Percentiles rank a stretch among this genome's conserved stretches.
These are phyloP conservation scores for Cheilosia vulpina DNA, from an alignment of 2,888 invertebrate species.

Conservation along the genomic window DNA sequence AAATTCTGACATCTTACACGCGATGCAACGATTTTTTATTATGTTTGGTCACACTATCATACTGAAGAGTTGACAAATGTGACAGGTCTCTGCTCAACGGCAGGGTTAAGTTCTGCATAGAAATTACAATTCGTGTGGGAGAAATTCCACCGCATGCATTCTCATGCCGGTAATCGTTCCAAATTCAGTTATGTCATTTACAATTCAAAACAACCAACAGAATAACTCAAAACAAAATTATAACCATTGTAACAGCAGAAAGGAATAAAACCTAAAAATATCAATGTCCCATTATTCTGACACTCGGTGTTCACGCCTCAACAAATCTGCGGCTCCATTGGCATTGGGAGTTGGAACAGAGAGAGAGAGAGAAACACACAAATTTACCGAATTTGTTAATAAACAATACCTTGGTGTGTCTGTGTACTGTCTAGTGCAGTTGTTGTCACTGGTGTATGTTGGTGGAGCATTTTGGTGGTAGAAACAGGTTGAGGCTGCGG, in stretches of 20 bases:
- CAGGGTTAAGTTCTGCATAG: constrained; percentile 13
- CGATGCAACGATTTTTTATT: constrained; percentile 39
- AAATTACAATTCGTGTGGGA: constrained; percentile 3
- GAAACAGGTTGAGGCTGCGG: constrained; percentile 56
- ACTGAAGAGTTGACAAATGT: constrained; percentile 44
- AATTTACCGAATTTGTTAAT: constrained; percentile 54
- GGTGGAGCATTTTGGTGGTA: constrained; percentile 18
- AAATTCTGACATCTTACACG: constrained; percentile 71
- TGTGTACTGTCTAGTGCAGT: neutral
- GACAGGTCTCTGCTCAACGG: constrained; percentile 35
- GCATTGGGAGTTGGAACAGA: constrained; percentile 17
- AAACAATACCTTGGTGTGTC: constrained; percentile 29
- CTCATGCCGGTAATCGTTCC: neutral
- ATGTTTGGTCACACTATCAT: constrained; percentile 11
- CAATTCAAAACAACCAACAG: constrained; percentile 62
- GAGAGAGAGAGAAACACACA: neutral
- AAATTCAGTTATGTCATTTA: constrained; percentile 36
- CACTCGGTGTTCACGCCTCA: constrained; percentile 70
- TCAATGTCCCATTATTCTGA: constrained; percentile 64
- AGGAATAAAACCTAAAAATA: constrained; percentile 20
- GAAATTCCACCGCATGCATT: neutral
- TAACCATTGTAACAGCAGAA: constrained; percentile 38
- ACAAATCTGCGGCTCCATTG: constrained; percentile 54
- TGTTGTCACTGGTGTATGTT: constrained; percentile 10
- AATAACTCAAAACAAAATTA: constrained; percentile 61